Conservation (phyloP, 2,113 vertebrate genomes). For the Tauraco erythrolophus region DNA sequence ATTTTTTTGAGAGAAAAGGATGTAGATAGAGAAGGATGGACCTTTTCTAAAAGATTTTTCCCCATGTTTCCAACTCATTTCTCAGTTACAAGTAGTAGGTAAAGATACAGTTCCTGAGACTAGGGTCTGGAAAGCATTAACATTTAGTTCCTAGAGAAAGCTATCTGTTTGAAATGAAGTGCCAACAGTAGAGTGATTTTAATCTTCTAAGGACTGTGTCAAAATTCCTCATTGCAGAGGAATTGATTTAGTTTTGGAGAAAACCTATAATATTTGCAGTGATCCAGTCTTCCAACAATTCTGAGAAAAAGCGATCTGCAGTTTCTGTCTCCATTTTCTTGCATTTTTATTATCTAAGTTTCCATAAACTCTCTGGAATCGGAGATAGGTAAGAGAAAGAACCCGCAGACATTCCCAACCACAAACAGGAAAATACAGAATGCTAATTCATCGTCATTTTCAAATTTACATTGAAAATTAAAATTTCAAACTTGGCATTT, state of each 20-base stretch:
- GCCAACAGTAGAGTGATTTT: background rate
- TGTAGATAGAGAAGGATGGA: background rate
- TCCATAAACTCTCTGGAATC: background rate
- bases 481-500: background rate
- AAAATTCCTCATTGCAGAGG: background rate
- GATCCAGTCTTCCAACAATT: background rate
- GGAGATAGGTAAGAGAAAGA: background rate
- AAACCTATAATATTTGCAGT: background rate
- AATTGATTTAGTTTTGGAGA: background rate
- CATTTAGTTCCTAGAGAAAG: background rate
- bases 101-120: background rate
- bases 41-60: background rate
- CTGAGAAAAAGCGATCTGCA: background rate
- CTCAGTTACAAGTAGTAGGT: background rate
- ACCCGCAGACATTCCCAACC: fast-evolving
- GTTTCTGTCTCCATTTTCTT: background rate
- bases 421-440: background rate
- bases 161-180: background rate
- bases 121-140: background rate
- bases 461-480: background rate
- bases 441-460: background rate
- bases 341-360: background rate
- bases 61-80: background rate
- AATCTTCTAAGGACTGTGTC: background rate
- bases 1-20: background rate